phyloP scores from a whole-genome alignment of 1,140 invertebrate genomes.

The Rhyacophila brunnea region DNA sequence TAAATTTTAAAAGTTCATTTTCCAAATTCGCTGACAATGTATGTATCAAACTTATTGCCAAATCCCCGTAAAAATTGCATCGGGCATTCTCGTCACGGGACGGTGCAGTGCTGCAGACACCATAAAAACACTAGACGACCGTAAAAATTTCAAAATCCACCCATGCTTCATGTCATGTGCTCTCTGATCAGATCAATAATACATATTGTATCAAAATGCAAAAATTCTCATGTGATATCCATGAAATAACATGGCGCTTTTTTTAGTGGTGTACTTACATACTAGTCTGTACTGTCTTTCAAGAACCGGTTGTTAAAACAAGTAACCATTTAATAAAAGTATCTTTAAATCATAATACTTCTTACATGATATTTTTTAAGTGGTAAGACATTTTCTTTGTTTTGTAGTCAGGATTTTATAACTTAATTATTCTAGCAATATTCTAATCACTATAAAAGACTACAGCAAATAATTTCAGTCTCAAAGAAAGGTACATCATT shows the following conservation, averaged over 20 bases:
- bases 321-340: too few relatives aligned
- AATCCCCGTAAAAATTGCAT: slow-evolving; percentile 31
- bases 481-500: too few relatives aligned
- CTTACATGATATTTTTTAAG: too few relatives aligned
- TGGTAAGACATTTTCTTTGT: too few relatives aligned
- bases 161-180: slow-evolving; percentile 24
- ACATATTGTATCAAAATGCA: slow-evolving; percentile 28
- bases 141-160: slow-evolving; percentile 32
- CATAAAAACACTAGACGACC: slow-evolving; percentile 32
- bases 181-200: slow-evolving; percentile 30
- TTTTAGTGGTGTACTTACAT: too few relatives aligned
- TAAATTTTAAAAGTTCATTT: not conserved
- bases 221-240: slow-evolving; percentile 23
- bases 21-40: slow-evolving; percentile 11
- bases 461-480: too few relatives aligned
- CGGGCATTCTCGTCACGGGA: slow-evolving; percentile 27
- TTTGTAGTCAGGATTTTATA: too few relatives aligned
- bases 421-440: too few relatives aligned
- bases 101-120: slow-evolving; percentile 15
- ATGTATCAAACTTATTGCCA: slow-evolving; percentile 15
- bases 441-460: too few relatives aligned
- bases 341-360: too few relatives aligned
- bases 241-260: slow-evolving; percentile 15
- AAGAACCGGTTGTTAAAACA: too few relatives aligned
- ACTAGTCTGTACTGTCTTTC: too few relatives aligned